phyloP scores from a whole-genome alignment of 2,888 invertebrate species.

The Archips xylosteana region DNA sequence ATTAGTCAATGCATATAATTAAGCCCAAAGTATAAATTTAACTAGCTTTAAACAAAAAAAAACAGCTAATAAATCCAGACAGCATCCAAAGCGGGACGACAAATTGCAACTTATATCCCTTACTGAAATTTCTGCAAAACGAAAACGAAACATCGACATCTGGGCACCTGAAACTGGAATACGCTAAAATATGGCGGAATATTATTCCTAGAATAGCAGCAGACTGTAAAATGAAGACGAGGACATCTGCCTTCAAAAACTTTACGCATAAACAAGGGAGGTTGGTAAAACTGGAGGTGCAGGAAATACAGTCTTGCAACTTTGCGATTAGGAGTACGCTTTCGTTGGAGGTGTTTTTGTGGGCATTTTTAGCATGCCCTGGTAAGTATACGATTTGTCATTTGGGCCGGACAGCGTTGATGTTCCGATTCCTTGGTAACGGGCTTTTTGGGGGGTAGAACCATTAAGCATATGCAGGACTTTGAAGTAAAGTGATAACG shows the following conservation, averaged over 20 bases:
- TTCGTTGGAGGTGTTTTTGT: conserved; percentile 25
- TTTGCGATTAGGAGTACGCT: conserved; percentile 44
- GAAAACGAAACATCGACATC: conserved; percentile 69
- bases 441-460: conserved; percentile 65
- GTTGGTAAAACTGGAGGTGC: conserved; percentile 43
- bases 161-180: conserved; percentile 82
- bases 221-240: conserved; percentile 82
- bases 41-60: conserved; percentile 56
- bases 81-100: conserved; percentile 67
- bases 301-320: conserved; percentile 45
- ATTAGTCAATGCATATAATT: conserved; percentile 77
- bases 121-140: conserved; percentile 68
- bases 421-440: conserved; percentile 76
- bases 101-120: conserved; percentile 63
- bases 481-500: conserved; percentile 31
- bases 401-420: conserved; percentile 73
- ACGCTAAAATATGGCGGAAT: conserved; percentile 74
- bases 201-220: conserved; percentile 84
- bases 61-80: conserved; percentile 73
- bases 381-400: conserved; percentile 79
- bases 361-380: conserved; percentile 48
- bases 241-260: conserved; percentile 81
- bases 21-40: conserved; percentile 66
- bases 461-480: conserved; percentile 60
- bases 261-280: conserved; percentile 56